A percentile compares a stretch with the other conserved stretches of the same genome.
phyloP scores from a whole-genome alignment of 1,140 invertebrate genomes.

The Drosophila sechellia region DNA sequence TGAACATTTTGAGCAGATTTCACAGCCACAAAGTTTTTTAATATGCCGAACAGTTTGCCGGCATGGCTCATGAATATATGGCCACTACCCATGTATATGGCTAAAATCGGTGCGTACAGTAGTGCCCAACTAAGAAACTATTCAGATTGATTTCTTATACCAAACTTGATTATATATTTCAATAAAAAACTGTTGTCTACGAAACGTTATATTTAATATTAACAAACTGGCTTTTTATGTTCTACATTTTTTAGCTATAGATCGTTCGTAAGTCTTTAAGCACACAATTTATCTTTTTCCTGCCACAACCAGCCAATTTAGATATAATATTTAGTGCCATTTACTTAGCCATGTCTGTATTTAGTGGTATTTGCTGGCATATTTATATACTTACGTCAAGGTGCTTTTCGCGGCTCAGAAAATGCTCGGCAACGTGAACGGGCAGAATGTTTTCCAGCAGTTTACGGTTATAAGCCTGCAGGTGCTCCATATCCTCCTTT shows the following conservation, averaged over 20 bases:
- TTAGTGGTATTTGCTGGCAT: not conserved
- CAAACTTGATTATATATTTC: not conserved
- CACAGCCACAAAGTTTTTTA: conserved; percentile 58
- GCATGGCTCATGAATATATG: conserved; percentile 43
- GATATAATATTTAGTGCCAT: too few relatives aligned
- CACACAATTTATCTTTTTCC: not conserved
- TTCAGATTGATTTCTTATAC: not conserved
- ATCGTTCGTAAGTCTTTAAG: too few relatives aligned
- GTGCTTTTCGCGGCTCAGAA: conserved; percentile 92
- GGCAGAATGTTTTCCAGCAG: conserved; percentile 97
- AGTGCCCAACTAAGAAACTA: not conserved
- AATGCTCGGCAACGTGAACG: conserved; percentile 97
- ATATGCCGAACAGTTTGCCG: conserved; percentile 51
- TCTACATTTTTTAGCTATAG: too few relatives aligned
- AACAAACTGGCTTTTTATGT: too few relatives aligned
- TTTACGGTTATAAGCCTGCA: conserved; percentile 96
- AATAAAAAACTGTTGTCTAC: not conserved
- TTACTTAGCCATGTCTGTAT: not conserved
- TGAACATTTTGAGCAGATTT: conserved; percentile 50
- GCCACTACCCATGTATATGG: conserved; percentile 13
- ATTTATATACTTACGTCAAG: conserved; percentile 88
- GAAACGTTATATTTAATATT: not conserved
- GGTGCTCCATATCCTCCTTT: conserved; percentile 97
- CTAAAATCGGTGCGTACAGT: conserved; percentile 9
- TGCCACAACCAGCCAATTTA: not conserved